Percentiles rank a stretch among this genome's conserved stretches.
These are phyloP conservation scores for Corythornis cristatus DNA, from an alignment of 2,113 vertebrate species.

Conservation along the genomic window DNA sequence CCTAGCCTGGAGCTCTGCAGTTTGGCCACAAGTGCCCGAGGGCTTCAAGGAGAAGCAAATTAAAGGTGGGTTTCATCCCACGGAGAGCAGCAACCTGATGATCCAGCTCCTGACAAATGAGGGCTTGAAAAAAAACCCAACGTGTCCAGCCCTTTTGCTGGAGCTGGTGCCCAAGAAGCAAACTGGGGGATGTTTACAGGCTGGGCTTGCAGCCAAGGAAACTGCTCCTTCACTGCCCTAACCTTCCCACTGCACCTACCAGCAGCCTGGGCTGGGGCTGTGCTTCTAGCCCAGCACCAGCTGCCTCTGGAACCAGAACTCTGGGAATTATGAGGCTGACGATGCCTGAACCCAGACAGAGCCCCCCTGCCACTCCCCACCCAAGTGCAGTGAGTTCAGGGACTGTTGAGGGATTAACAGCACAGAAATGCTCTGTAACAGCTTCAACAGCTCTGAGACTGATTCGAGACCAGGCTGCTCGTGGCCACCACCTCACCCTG, in stretches of 20 bases:
- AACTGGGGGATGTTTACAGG: background rate
- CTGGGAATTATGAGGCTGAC: accelerated
- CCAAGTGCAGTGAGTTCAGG: background rate
- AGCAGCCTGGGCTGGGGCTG: accelerated
- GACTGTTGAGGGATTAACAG: background rate
- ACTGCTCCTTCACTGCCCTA: background rate
- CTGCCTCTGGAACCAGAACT: background rate
- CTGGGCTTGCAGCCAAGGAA: background rate
- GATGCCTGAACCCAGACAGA: accelerated
- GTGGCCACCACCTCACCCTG: background rate
- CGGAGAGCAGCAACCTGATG: background rate
- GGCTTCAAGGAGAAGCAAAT: background rate
- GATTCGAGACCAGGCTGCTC: too few species aligned
- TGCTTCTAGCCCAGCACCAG: background rate
- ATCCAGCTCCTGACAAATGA: background rate
- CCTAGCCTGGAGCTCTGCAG: background rate
- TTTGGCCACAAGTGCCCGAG: background rate
- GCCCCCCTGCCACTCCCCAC: too few species aligned
- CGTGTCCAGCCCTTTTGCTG: background rate
- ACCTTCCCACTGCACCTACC: background rate
- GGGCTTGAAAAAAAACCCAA: background rate
- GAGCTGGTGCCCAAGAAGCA: background rate
- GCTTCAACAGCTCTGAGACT: background rate
- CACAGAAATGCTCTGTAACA: accelerated
- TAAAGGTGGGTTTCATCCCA: background rate